phyloP scores from a whole-genome alignment of 2,797 vertebrate species.

The Danionella dracula region DNA sequence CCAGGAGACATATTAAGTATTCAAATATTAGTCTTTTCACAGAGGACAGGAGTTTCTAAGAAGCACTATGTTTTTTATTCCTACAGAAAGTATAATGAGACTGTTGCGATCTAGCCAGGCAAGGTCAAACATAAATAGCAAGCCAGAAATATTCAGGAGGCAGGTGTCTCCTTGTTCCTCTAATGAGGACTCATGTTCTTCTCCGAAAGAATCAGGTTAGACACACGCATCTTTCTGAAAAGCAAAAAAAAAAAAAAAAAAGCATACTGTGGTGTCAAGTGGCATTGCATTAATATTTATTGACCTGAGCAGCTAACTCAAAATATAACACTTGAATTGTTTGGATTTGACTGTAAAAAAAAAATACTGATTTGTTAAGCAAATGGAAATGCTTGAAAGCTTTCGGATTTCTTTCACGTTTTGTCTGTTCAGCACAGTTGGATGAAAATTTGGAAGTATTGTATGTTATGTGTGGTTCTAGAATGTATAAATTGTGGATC shows the following conservation, averaged over 20 bases:
- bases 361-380: background rate
- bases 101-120: background rate
- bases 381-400: background rate
- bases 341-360: background rate
- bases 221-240: background rate
- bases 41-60: background rate
- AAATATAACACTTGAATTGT: background rate
- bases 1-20: conserved; percentile 24
- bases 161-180: conserved; percentile 16
- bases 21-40: background rate
- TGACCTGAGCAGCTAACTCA: background rate
- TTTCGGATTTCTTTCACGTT: background rate
- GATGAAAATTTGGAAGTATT: background rate
- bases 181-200: conserved; percentile 30
- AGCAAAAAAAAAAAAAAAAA: background rate
- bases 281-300: background rate
- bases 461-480: background rate
- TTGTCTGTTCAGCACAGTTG: background rate
- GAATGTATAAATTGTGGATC: background rate
- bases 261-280: background rate
- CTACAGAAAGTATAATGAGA: conserved; percentile 19
- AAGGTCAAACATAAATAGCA: conserved; percentile 23
- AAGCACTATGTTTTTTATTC: conserved; percentile 1
- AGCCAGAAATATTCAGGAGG: conserved; percentile 20
- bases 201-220: conserved; percentile 21